These are phyloP conservation scores for Rhinophrynus dorsalis DNA, from an alignment of 2,797 vertebrate species.

Conservation along the genomic window DNA sequence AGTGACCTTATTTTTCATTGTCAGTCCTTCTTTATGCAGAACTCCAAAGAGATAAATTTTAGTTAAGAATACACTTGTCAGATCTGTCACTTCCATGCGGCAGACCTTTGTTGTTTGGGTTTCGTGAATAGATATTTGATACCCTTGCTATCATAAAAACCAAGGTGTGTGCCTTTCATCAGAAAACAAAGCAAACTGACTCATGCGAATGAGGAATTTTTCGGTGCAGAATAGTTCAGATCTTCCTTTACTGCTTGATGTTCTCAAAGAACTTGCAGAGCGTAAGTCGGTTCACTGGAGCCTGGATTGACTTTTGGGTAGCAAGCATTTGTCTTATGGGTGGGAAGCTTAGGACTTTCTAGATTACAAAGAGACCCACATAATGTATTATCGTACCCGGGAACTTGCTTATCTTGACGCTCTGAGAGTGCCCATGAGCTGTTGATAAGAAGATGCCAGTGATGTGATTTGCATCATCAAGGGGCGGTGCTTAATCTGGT, in stretches of 20 bases:
- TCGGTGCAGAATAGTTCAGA: background rate
- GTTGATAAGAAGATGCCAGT: slow-evolving; percentile 13
- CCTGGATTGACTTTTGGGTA: background rate
- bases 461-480: no score
- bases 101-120: slow-evolving; percentile 46
- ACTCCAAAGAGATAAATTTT: background rate
- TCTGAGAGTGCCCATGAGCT: no score
- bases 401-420: no score
- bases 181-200: slow-evolving; percentile 54
- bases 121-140: slow-evolving; percentile 31
- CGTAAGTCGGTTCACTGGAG: background rate
- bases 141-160: slow-evolving; percentile 54
- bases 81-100: slow-evolving; percentile 56
- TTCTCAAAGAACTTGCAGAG: background rate
- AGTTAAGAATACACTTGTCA: slow-evolving; percentile 50
- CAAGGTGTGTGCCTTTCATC: slow-evolving; percentile 53
- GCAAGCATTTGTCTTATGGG: background rate
- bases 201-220: slow-evolving; percentile 32
- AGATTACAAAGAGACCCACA: no score
- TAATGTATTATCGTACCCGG: no score
- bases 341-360: slow-evolving; percentile 7
- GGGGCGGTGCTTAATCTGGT: no score
- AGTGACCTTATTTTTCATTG: slow-evolving; percentile 4
- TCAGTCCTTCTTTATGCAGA: background rate
- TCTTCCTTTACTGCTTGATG: background rate